These are phyloP conservation scores for Euzetes globulus DNA, from an alignment of 2,888 invertebrate species.

Conservation along the genomic window DNA sequence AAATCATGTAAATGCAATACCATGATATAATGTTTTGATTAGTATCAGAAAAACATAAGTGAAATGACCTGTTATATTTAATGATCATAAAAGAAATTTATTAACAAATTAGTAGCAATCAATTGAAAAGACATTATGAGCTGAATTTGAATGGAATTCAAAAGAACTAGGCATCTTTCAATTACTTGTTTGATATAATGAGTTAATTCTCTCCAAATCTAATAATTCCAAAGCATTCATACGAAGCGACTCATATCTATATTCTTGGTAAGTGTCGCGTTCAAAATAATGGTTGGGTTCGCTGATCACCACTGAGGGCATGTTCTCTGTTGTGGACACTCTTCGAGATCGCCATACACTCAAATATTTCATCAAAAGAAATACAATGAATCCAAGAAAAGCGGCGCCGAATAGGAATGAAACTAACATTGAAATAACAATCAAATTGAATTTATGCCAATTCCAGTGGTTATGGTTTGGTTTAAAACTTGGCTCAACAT, in stretches of 20 bases:
- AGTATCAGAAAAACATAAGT: too few relatives aligned
- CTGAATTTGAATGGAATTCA: too few relatives aligned
- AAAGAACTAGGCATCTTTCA: too few relatives aligned
- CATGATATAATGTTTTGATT: too few relatives aligned
- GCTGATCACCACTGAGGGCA: not conserved
- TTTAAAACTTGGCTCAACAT: not conserved
- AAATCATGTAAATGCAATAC: too few relatives aligned
- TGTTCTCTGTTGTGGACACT: not conserved
- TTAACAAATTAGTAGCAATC: too few relatives aligned
- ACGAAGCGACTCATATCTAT: not conserved
- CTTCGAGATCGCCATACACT: not conserved
- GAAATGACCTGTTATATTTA: too few relatives aligned
- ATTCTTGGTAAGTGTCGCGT: not conserved
- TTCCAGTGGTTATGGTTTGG: not conserved
- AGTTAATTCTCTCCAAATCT: conserved; percentile 6
- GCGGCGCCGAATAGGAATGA: conserved; percentile 1
- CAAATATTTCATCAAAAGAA: not conserved
- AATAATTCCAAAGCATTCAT: not conserved
- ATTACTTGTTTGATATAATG: conserved; percentile 7
- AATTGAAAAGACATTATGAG: too few relatives aligned
- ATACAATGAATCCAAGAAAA: not conserved
- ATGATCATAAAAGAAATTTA: too few relatives aligned
- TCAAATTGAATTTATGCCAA: not conserved
- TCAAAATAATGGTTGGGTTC: conserved; percentile 13
- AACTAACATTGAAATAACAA: not conserved